These are phyloP conservation scores for Lasioglossum pauxillum DNA, from an alignment of 2,888 invertebrate genomes.

Conservation along the genomic window DNA sequence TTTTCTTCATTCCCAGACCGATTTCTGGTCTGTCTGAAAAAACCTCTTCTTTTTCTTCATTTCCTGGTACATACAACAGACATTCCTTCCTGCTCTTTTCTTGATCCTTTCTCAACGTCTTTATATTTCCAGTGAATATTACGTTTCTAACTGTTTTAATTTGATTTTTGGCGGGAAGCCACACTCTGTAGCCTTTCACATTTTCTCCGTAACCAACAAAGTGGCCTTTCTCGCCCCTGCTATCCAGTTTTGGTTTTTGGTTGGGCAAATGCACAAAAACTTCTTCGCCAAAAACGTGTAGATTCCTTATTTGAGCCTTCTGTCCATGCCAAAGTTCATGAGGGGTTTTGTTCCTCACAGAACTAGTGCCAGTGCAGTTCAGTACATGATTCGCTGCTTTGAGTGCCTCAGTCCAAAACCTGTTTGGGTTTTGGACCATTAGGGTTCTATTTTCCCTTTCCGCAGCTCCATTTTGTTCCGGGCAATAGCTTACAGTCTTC, in stretches of 20 bases:
- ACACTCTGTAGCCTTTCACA: neutral
- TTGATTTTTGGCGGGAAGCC: neutral
- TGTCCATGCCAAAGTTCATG: conserved; percentile 3
- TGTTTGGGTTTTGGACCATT: neutral
- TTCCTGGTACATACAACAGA: neutral
- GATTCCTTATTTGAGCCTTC: neutral
- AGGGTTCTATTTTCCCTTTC: conserved; percentile 4
- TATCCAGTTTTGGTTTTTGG: no score
- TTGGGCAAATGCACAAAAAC: neutral
- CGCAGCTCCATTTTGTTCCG: conserved; percentile 16
- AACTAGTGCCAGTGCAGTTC: neutral
- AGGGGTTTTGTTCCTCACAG: neutral
- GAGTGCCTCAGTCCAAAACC: neutral
- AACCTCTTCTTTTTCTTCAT: neutral
- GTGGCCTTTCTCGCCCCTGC: neutral
- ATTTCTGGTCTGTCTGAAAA: no score
- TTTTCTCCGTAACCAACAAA: conserved; percentile 6
- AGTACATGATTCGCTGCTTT: neutral
- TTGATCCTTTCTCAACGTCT: neutral
- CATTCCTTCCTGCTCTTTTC: neutral
- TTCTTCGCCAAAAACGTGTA: no score
- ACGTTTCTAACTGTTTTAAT: neutral
- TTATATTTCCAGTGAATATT: neutral
- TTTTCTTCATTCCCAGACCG: neutral
- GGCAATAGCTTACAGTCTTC: neutral